Evolutionary conservation across 2,113 vertebrate species (phyloP).

Genomic region (Platycercus adscitus): DNA sequence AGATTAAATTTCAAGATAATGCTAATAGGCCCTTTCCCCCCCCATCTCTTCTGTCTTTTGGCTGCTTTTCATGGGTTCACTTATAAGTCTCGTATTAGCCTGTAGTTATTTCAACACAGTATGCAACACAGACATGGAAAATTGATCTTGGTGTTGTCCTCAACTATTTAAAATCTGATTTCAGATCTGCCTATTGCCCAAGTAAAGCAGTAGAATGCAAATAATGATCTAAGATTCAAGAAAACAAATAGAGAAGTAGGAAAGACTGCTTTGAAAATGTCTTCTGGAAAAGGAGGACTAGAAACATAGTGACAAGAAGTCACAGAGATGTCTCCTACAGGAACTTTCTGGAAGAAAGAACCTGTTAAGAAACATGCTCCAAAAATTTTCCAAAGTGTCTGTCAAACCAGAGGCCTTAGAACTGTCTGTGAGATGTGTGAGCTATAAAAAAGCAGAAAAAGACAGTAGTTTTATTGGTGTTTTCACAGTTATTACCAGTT

Average conservation of each 20-base stretch:
- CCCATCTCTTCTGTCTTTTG: background rate
- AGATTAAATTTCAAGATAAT: conserved; percentile 50
- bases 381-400: background rate
- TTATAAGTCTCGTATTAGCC: background rate
- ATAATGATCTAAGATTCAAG: background rate
- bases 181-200: background rate
- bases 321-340: background rate
- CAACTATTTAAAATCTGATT: conserved; percentile 7
- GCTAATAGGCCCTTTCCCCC: background rate
- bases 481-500: background rate
- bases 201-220: conserved; percentile 24
- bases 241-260: background rate
- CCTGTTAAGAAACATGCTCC: background rate
- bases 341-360: background rate
- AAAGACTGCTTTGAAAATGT: background rate
- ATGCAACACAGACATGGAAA: background rate
- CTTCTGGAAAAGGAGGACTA: background rate
- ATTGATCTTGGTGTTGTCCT: background rate
- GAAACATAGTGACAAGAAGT: background rate
- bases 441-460: background rate
- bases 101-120: background rate
- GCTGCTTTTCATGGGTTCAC: conserved; percentile 1
- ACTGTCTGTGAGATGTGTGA: background rate
- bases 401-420: background rate
- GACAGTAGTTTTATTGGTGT: background rate